Evolutionary conservation across 2,113 vertebrate species (phyloP).

Genomic region (Dipodomys spectabilis): DNA sequence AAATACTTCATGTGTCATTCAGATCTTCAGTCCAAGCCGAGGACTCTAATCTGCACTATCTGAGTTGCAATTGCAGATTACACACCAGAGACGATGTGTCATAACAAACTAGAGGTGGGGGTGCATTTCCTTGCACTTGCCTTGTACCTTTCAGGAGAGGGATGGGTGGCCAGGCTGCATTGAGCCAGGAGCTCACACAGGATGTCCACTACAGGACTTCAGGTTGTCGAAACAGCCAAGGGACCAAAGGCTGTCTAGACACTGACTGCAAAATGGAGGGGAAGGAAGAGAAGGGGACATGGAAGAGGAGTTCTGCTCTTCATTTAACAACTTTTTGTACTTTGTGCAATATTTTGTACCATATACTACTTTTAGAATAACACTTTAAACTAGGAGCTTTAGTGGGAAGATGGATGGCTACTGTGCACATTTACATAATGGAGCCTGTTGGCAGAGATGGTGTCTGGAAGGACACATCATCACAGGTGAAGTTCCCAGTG

Average conservation of each 20-base stretch:
- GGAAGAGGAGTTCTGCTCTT: neutral
- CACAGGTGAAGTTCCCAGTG: neutral
- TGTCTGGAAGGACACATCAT: accelerated
- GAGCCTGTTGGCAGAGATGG: accelerated
- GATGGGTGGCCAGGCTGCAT: accelerated
- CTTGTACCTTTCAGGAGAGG: neutral
- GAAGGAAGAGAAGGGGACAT: too few relatives aligned
- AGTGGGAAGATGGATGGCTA: neutral
- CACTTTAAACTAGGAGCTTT: neutral
- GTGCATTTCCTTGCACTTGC: accelerated
- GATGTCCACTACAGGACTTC: neutral
- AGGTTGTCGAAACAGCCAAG: neutral
- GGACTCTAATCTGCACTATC: neutral
- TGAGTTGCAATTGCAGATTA: neutral
- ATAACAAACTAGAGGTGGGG: too few relatives aligned
- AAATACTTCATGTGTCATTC: neutral
- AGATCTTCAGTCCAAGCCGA: neutral
- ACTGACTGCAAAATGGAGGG: neutral
- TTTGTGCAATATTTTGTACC: neutral
- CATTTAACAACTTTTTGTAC: neutral
- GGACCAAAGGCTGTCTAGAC: too few relatives aligned
- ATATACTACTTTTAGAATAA: neutral
- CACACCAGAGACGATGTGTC: neutral
- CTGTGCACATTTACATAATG: too few relatives aligned
- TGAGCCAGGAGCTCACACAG: neutral